A percentile compares a stretch with the other conserved stretches of the same genome.
These are phyloP conservation scores for Anguilla rostrata DNA, from an alignment of 2,113 vertebrate genomes.

Conservation along the genomic window DNA sequence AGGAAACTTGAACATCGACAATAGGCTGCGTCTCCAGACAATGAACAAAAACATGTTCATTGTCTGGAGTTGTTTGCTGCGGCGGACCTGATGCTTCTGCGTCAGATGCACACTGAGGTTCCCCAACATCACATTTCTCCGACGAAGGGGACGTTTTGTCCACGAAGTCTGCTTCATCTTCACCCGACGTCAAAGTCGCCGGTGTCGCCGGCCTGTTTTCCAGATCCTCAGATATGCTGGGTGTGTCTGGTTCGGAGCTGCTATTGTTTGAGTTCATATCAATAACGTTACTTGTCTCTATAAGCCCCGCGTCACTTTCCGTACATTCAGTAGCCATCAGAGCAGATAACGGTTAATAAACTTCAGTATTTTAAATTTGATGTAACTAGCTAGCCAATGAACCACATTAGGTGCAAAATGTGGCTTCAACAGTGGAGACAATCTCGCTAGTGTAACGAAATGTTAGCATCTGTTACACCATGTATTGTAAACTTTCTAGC, in stretches of 20 bases:
- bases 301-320: constrained; percentile 54
- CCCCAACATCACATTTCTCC: constrained; percentile 49
- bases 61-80: constrained; percentile 52
- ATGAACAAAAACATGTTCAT: constrained; percentile 37
- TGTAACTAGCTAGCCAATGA: constrained; percentile 6
- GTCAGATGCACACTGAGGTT: constrained; percentile 28
- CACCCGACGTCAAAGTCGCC: constrained; percentile 55
- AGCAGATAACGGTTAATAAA: constrained; percentile 5
- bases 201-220: constrained; percentile 41
- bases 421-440: background rate
- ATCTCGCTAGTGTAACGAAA: too few species aligned
- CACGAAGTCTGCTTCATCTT: constrained; percentile 48
- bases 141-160: constrained; percentile 30
- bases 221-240: constrained; percentile 50
- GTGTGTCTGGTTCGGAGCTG: constrained; percentile 58
- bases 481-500: too few species aligned
- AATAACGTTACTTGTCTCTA: constrained; percentile 33
- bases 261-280: constrained; percentile 59
- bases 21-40: constrained; percentile 29
- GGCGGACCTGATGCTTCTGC: constrained; percentile 47
- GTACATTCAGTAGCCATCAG: constrained; percentile 66
- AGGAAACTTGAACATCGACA: constrained; percentile 38
- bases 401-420: constrained; percentile 6
- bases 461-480: too few species aligned
- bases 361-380: background rate